phyloP scores from a whole-genome alignment of 92 coral and sea anemone species.

The Porites cylindrica region DNA sequence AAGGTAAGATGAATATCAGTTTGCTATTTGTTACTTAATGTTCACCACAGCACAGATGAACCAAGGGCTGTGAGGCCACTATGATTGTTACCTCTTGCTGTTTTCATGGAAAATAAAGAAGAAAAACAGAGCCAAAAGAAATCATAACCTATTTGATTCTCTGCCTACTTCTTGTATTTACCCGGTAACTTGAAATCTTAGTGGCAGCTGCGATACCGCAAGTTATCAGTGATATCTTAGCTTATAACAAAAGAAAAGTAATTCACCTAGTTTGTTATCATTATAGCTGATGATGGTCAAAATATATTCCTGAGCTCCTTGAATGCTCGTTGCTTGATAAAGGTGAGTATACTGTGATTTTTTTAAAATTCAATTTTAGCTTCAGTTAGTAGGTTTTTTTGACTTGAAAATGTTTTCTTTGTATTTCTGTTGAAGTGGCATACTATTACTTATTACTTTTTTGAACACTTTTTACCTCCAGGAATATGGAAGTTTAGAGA shows the following conservation, averaged over 20 bases:
- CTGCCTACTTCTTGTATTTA: too few species aligned
- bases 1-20: slow-evolving; percentile 52
- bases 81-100: too few species aligned
- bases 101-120: too few species aligned
- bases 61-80: too few species aligned
- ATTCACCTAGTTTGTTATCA: neutral
- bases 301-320: slow-evolving; percentile 92
- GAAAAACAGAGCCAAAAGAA: too few species aligned
- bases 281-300: slow-evolving; percentile 96
- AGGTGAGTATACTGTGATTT: slow-evolving; percentile 51
- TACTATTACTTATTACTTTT: too few species aligned
- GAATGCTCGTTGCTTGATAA: slow-evolving; percentile 92
- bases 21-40: neutral
- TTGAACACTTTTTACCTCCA: slow-evolving; percentile 21
- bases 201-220: too few species aligned
- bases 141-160: too few species aligned
- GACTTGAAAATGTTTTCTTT: too few species aligned
- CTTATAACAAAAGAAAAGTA: neutral
- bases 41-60: neutral
- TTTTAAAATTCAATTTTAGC: neutral
- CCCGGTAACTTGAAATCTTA: too few species aligned
- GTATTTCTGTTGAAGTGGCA: too few species aligned
- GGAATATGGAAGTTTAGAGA: slow-evolving; percentile 97
- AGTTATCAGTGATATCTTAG: neutral
- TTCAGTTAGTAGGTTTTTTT: too few species aligned